Base-by-base conservation (phyloP, 2,888 invertebrate genomes). In the Noctua fimbriata region DNA sequence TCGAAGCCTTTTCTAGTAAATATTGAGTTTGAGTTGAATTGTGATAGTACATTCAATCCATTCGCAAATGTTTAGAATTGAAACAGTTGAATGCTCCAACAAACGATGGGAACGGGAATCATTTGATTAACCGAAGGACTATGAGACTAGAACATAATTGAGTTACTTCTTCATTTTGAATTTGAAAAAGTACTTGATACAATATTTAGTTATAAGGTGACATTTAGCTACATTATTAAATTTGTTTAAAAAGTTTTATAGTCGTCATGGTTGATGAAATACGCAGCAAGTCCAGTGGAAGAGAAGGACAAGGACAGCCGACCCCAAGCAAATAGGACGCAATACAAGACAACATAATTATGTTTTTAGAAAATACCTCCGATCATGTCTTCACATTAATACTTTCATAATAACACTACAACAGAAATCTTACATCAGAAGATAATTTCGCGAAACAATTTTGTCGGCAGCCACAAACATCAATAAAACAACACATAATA, bases 401-500 rank as follows among this genome's bases (percentile, higher is more conserved):
- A 32, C 3, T 80, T 73, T 60, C 16, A 32, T 63, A 32, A 63
- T 32, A 18, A 44, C 7, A 41, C 7, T 41, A 41, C 41, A 41
- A 52, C 21, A 32, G 1, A 73, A 47, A 63, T 18, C 24, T 52
- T 78, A 79, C n/a, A 71, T 44, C 28, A 83, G 16, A 66, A 47
- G 6, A 55, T 55, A 14, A 41, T 49, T 70, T 55, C 10, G 69
- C n/a, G 28, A 1, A n/a, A 55, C 2, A 14, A 24, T 70, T 74
- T 77, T 47, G n/a, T 60, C 41, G 36, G 47, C 36, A 76, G 49
- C 76, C 41, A 21, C 70, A 81, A 73, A 47, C 52, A 67, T 60
- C 70, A 71, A 79, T 72, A 76, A 78, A 74, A 49, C 16, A 80
- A 44, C 66, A 67, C 76, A 66, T 81, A 83, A 83, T 81, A 79